phyloP scores from a whole-genome alignment of 2,888 invertebrate species.

The Mamestra brassicae region DNA sequence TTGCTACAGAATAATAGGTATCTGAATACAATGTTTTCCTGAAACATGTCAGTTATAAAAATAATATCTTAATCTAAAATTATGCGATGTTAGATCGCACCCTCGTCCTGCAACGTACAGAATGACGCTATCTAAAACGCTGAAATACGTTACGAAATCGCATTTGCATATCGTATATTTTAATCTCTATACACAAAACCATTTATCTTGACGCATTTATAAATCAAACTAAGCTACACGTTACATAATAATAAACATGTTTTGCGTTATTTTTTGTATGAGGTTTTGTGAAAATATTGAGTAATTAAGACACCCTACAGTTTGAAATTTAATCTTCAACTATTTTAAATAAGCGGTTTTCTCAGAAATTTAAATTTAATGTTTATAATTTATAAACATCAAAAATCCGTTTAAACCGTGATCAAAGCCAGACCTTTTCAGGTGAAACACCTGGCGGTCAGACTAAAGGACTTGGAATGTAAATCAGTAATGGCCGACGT shows the following conservation, averaged over 20 bases:
- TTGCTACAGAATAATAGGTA: not conserved
- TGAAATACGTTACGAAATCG: slow-evolving; percentile 60
- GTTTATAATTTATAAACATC: not conserved
- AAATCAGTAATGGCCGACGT: not conserved
- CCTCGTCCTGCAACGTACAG: slow-evolving; percentile 49
- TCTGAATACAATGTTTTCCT: not conserved
- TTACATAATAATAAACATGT: not conserved
- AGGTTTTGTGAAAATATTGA: not conserved
- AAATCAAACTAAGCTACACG: slow-evolving; percentile 40
- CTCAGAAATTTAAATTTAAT: slow-evolving; percentile 8
- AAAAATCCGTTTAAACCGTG: not conserved
- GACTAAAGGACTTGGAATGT: not conserved
- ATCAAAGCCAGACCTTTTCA: slow-evolving; percentile 20
- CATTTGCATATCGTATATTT: slow-evolving; percentile 64
- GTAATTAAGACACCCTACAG: slow-evolving; percentile 3
- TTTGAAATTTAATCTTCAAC: slow-evolving; percentile 12
- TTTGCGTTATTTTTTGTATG: not conserved
- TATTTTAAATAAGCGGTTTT: slow-evolving; percentile 5
- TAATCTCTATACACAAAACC: slow-evolving; percentile 57
- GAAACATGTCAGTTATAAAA: not conserved
- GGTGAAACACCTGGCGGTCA: slow-evolving; percentile 30
- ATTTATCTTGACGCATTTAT: slow-evolving; percentile 47
- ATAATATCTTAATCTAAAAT: slow-evolving; percentile 39
- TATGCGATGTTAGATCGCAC: slow-evolving; percentile 34
- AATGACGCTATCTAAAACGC: slow-evolving; percentile 62